Conservation (phyloP, 92 coral and sea anemone species). For the Nematostella vectensis region DNA sequence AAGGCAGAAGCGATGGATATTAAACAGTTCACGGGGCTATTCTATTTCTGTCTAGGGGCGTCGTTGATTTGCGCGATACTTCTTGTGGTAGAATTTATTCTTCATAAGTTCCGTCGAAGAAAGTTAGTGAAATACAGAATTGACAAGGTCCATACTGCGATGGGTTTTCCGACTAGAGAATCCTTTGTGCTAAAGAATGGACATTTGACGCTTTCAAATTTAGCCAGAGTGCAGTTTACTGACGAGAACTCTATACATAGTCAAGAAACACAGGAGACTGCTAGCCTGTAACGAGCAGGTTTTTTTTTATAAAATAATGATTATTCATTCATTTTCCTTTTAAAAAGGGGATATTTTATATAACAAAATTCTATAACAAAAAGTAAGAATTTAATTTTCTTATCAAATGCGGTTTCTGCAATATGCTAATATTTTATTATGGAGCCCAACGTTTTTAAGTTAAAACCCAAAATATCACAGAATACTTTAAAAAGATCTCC, state of each 20-base stretch:
- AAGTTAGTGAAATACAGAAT: constrained; percentile 6
- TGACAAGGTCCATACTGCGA: constrained; percentile 9
- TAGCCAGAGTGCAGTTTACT: neutral
- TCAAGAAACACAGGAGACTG: neutral
- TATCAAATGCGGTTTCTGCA: neutral
- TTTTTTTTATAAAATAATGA: too few relatives aligned
- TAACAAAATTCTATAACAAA: too few relatives aligned
- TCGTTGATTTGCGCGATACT: constrained; percentile 21
- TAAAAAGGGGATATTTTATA: neutral
- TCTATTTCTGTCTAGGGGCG: constrained; percentile 21
- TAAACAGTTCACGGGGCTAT: constrained; percentile 49
- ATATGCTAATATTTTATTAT: too few relatives aligned
- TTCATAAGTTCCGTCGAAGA: constrained; percentile 25
- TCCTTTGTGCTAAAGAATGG: neutral
- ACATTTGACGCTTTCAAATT: neutral
- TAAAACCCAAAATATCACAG: too few relatives aligned
- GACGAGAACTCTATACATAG: neutral
- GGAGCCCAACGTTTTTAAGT: too few relatives aligned
- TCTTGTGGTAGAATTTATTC: constrained; percentile 19
- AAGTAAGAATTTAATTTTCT: too few relatives aligned
- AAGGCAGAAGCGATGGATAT: constrained; percentile 32
- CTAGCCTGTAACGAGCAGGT: too few relatives aligned
- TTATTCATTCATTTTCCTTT: too few relatives aligned
- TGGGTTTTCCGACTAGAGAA: constrained; percentile 2
- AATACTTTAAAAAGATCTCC: too few relatives aligned